phyloP scores from a whole-genome alignment of 2,888 invertebrate species.

The Schizotus pectinicornis region DNA sequence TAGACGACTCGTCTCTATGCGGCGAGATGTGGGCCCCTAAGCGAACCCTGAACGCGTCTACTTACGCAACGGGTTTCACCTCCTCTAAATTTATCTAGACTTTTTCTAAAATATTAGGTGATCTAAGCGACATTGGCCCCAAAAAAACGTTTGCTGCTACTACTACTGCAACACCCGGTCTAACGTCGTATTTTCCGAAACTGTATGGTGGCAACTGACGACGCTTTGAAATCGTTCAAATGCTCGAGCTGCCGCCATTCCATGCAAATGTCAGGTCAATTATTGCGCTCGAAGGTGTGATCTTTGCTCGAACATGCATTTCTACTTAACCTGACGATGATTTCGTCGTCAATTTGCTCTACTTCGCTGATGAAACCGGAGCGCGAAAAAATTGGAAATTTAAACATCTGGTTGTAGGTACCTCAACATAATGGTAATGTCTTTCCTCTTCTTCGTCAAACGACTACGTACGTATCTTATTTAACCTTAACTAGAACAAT shows the following conservation, averaged over 20 bases:
- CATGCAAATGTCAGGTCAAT: conserved; percentile 20
- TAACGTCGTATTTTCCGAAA: conserved; percentile 7
- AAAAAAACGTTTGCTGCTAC: conserved; percentile 26
- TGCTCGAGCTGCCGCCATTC: conserved; percentile 13
- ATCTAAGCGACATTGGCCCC: conserved; percentile 31
- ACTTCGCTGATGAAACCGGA: conserved; percentile 12
- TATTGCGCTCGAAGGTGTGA: conserved; percentile 20
- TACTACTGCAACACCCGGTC: conserved; percentile 12
- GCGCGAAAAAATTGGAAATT: no score
- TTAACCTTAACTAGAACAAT: conserved; percentile 43
- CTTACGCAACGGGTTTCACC: conserved; percentile 17
- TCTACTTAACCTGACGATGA: conserved; percentile 17
- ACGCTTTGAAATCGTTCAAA: conserved; percentile 13
- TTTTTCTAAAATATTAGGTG: conserved; percentile 24
- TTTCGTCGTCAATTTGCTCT: conserved; percentile 7
- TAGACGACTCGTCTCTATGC: conserved; percentile 46
- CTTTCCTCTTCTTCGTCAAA: conserved; percentile 35
- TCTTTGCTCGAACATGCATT: conserved; percentile 27
- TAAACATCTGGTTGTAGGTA: conserved; percentile 13
- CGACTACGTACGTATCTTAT: conserved; percentile 34
- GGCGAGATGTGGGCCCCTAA: conserved; percentile 11
- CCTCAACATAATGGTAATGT: conserved; percentile 16
- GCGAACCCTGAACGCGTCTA: conserved; percentile 17
- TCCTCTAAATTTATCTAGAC: conserved; percentile 8
- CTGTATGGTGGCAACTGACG: conserved; percentile 7